Conservation (phyloP, 1,140 invertebrate species). For the Leptonema lineaticorne region DNA sequence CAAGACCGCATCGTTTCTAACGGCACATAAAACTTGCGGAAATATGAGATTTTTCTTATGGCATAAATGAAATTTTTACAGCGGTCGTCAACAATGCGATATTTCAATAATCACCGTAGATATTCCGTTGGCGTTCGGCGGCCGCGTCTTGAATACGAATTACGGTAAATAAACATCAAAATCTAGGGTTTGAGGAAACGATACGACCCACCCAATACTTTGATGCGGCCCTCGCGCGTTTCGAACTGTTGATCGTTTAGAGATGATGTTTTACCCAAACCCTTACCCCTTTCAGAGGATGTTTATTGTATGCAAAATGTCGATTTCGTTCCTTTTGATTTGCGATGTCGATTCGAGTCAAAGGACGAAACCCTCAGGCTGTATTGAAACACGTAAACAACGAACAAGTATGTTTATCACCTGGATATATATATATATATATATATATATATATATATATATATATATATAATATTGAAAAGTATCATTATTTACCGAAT, state of each 20-base stretch:
- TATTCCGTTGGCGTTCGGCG: not conserved
- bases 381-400: not conserved
- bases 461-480: no score
- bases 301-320: conserved; percentile 15
- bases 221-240: no score
- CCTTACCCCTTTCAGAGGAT: not conserved
- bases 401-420: no score
- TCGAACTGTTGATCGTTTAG: conserved; percentile 10
- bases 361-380: not conserved
- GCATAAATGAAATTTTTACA: conserved; percentile 1
- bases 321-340: conserved; percentile 8
- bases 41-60: no score
- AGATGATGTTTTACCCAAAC: conserved; percentile 3
- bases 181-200: not conserved
- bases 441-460: no score
- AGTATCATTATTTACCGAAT: no score
- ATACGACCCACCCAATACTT: no score
- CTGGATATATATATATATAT: no score
- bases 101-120: conserved; percentile 4
- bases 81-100: not conserved
- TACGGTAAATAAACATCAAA: not conserved
- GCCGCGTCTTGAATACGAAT: not conserved
- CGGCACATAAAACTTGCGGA: no score
- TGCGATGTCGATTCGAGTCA: not conserved
- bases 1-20: no score